Percentiles rank a stretch among this genome's conserved stretches.
These are phyloP conservation scores for Macropis europaea DNA, from an alignment of 2,888 invertebrate genomes.

Conservation along the genomic window DNA sequence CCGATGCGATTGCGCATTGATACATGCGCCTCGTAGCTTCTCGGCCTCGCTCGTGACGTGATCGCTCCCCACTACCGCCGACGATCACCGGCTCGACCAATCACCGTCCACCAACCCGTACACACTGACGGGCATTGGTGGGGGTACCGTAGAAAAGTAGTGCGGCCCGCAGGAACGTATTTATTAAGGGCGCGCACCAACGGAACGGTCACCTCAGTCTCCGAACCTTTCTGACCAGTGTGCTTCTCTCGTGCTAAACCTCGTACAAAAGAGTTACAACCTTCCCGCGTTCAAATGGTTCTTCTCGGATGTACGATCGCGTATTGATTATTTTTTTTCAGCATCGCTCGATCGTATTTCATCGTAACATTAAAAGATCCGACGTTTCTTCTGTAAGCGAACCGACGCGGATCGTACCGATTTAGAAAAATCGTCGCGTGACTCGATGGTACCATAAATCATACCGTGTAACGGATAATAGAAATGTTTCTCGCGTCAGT, in stretches of 20 bases:
- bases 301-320: conserved; percentile 28
- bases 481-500: not conserved
- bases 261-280: conserved; percentile 26
- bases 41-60: conserved; percentile 70
- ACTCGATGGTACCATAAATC: not conserved
- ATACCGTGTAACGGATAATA: not conserved
- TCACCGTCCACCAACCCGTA: conserved; percentile 59
- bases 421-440: not conserved
- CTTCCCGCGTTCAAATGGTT: conserved; percentile 39
- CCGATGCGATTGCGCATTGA: conserved; percentile 78
- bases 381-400: conserved; percentile 1
- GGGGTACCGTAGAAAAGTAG: conserved; percentile 63
- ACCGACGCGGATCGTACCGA: not conserved
- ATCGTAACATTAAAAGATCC: not conserved
- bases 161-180: conserved; percentile 61
- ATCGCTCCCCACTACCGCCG: conserved; percentile 44
- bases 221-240: conserved; percentile 28
- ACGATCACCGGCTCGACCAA: conserved; percentile 57
- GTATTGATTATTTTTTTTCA: conserved; percentile 13
- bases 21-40: conserved; percentile 70
- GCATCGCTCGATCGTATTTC: not conserved
- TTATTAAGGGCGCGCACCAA: conserved; percentile 33
- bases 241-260: conserved; percentile 12
- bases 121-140: conserved; percentile 46
- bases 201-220: conserved; percentile 49